phyloP scores from a whole-genome alignment of 92 coral and sea anemone genomes.

The Paramuricea clavata region DNA sequence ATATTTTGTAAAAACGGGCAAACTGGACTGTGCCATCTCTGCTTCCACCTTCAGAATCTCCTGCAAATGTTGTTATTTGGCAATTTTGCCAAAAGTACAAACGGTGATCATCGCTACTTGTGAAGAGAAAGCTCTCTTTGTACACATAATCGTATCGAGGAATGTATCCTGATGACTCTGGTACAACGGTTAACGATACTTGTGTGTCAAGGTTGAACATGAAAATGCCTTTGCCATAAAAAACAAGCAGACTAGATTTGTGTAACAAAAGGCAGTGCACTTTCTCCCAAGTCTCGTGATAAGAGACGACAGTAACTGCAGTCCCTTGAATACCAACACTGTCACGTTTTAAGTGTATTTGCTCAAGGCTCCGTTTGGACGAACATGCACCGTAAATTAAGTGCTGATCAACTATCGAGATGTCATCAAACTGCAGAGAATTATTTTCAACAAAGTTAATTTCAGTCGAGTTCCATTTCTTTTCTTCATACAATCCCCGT shows the following conservation, averaged over 20 bases:
- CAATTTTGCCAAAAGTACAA: conserved; percentile 2
- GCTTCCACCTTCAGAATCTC: neutral
- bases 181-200: neutral
- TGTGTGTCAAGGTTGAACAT: conserved; percentile 1
- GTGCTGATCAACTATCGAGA: conserved; percentile 1
- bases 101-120: conserved; percentile 14
- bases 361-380: conserved; percentile 6
- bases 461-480: conserved; percentile 5
- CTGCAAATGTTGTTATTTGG: neutral
- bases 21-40: conserved; percentile 12
- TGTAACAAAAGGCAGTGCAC: neutral
- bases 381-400: conserved; percentile 2
- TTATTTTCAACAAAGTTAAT: conserved; percentile 9
- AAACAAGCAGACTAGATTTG: conserved; percentile 1
- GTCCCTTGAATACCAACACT: conserved; percentile 10
- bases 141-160: neutral
- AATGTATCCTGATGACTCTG: conserved; percentile 1
- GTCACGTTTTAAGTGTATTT: conserved; percentile 18
- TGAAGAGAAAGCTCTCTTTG: neutral
- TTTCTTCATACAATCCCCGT: neutral
- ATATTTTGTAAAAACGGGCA: conserved; percentile 3
- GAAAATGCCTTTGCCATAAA: conserved; percentile 2
- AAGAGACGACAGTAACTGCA: conserved; percentile 4
- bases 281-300: conserved; percentile 5
- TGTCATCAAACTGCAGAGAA: conserved; percentile 12